Conservation (phyloP, 2,797 vertebrate genomes). For the Pseudocheirus occidentalis region DNA sequence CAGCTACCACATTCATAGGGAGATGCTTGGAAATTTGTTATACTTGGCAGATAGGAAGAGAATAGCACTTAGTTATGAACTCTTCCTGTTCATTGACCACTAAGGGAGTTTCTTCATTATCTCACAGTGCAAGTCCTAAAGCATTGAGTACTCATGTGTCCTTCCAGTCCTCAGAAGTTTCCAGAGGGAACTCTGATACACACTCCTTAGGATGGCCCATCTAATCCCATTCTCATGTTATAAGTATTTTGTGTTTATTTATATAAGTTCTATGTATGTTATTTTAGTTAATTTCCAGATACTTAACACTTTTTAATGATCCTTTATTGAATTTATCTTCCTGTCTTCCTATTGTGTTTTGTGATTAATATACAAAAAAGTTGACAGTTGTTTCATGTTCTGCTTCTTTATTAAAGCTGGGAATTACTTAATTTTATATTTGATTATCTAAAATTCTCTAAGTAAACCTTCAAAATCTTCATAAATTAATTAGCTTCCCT, state of each 20-base stretch:
- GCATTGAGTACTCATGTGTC: background rate
- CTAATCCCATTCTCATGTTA: background rate
- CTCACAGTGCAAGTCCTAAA: background rate
- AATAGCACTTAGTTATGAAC: background rate
- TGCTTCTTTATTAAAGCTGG: background rate
- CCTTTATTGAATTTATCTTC: background rate
- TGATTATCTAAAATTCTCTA: background rate
- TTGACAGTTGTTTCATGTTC: background rate
- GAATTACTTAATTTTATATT: background rate
- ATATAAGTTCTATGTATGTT: background rate
- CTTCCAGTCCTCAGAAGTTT: background rate
- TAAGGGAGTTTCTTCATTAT: background rate
- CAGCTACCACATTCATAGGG: background rate
- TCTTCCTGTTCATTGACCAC: background rate
- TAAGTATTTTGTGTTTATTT: background rate
- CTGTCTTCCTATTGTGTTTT: background rate
- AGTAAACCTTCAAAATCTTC: background rate
- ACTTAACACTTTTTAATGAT: background rate
- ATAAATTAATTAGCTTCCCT: background rate
- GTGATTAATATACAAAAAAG: background rate
- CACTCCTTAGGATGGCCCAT: background rate
- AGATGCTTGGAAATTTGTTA: background rate
- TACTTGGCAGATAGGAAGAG: background rate
- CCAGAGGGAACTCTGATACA: background rate
- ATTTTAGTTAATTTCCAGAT: background rate